Evolutionary conservation across 1,140 invertebrate species (phyloP).

Genomic region (Portunus trituberculatus): DNA sequence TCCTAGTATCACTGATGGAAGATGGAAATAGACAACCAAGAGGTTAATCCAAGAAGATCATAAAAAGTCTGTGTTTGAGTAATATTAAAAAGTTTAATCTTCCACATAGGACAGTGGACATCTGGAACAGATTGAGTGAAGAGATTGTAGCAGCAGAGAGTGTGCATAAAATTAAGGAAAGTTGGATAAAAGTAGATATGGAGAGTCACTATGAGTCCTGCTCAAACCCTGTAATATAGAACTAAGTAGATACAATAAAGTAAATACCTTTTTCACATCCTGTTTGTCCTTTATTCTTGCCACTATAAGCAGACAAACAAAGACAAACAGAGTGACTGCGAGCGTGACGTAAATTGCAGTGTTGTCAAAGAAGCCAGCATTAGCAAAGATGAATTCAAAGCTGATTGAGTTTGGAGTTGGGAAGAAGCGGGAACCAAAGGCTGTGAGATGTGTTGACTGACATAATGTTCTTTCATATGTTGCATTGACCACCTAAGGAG

Average conservation of each 20-base stretch:
- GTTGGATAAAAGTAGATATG: no score
- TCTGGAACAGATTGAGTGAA: no score
- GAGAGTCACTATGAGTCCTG: no score
- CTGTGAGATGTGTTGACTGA: constrained; percentile 82
- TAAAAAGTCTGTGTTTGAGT: no score
- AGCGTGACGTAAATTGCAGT: constrained; percentile 82
- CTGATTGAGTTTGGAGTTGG: constrained; percentile 83
- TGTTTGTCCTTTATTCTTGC: constrained; percentile 81
- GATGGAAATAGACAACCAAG: no score
- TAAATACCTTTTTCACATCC: constrained; percentile 80
- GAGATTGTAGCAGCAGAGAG: no score
- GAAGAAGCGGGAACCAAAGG: constrained; percentile 83
- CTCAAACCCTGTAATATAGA: no score
- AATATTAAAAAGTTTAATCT: no score
- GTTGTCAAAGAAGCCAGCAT: constrained; percentile 82
- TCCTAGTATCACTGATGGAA: no score
- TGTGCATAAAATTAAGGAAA: no score
- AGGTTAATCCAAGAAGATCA: no score
- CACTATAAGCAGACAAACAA: constrained; percentile 81
- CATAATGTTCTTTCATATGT: constrained; percentile 80
- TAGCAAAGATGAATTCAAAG: constrained; percentile 82
- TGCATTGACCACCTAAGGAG: constrained; percentile 77
- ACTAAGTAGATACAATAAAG: not conserved
- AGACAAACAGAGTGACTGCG: constrained; percentile 81
- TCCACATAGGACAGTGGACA: no score